These are phyloP conservation scores for Alca torda DNA, from an alignment of 2,797 vertebrate genomes.

Conservation along the genomic window DNA sequence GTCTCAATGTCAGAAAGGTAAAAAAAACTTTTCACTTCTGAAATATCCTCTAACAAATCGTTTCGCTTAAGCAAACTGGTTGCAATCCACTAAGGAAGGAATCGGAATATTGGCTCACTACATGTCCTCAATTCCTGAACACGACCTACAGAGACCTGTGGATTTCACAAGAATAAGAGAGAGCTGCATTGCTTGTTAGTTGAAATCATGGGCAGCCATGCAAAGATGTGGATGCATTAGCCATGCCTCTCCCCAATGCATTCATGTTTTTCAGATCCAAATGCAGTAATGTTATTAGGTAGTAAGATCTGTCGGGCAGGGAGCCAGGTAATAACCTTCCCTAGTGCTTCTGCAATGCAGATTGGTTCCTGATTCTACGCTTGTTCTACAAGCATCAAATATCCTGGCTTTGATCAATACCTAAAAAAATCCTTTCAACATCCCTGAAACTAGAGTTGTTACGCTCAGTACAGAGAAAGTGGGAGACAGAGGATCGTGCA, in stretches of 20 bases:
- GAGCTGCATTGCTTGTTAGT: not conserved
- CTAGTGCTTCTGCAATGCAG: not conserved
- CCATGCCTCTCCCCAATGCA: not conserved
- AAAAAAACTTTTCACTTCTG: not conserved
- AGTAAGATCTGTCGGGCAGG: not conserved
- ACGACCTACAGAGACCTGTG: not conserved
- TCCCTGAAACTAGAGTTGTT: not conserved
- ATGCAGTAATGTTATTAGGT: accelerated
- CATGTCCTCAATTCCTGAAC: not conserved
- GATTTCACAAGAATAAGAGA: accelerated
- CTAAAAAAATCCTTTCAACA: not conserved
- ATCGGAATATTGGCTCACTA: not conserved
- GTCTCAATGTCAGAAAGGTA: not conserved
- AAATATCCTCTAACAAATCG: not conserved
- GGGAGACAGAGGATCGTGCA: not conserved
- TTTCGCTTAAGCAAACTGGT: not conserved
- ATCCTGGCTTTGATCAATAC: not conserved
- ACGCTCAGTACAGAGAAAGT: accelerated
- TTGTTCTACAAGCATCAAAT: not conserved
- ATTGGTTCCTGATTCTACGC: not conserved
- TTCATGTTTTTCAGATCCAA: not conserved
- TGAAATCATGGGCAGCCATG: not conserved
- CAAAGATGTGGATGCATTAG: not conserved
- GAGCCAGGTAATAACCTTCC: not conserved
- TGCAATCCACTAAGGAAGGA: not conserved